Conservation (phyloP, 2,888 invertebrate genomes). For the Lordiphosa fenestrarum region DNA sequence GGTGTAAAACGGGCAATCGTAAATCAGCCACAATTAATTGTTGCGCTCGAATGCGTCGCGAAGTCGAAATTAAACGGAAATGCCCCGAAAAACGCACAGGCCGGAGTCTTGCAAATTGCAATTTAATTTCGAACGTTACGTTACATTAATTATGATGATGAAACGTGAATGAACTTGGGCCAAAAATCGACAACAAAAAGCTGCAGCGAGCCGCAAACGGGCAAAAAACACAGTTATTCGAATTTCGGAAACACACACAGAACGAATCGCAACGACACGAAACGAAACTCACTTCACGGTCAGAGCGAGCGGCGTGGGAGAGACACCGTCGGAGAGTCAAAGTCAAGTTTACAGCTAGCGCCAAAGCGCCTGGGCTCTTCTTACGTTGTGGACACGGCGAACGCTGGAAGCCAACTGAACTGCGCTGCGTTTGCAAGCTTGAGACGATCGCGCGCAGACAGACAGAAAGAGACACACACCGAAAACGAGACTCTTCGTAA, state of each 20-base stretch:
- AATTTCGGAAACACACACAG: conserved; percentile 1
- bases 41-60: conserved; percentile 61
- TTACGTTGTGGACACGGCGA: conserved; percentile 55
- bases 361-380: neutral
- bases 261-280: conserved; percentile 15
- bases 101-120: conserved; percentile 46
- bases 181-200: conserved; percentile 38
- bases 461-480: conserved; percentile 2
- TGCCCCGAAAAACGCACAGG: conserved; percentile 43
- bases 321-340: conserved; percentile 38
- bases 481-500: conserved; percentile 12
- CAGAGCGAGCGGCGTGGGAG: conserved; percentile 38
- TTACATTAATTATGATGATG: conserved; percentile 62
- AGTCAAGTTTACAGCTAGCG: conserved; percentile 44
- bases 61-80: conserved; percentile 54
- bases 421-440: conserved; percentile 29
- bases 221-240: conserved; percentile 29
- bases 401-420: conserved; percentile 60
- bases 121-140: conserved; percentile 58
- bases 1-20: conserved; percentile 45
- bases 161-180: conserved; percentile 68
- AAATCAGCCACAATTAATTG: conserved; percentile 59
- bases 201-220: conserved; percentile 30
- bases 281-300: conserved; percentile 47
- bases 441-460: conserved; percentile 44